Conservation (phyloP, 2,113 vertebrate genomes). For the Pelusios castaneus region DNA sequence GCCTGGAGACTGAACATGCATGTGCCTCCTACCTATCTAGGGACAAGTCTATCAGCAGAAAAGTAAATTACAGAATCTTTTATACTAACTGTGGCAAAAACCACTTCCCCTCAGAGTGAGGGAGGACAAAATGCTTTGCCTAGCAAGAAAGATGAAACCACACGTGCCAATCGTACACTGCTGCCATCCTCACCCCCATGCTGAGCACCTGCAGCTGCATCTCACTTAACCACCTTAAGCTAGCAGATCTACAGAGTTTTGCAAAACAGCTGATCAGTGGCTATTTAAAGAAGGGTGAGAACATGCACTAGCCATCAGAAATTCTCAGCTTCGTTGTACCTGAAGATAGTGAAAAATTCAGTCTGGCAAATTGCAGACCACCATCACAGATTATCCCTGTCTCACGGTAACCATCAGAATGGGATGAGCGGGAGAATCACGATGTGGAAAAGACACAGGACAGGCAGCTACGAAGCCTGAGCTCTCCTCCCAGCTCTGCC, state of each 20-base stretch:
- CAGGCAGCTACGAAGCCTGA: not conserved
- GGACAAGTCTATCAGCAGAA: not conserved
- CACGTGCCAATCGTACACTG: not conserved
- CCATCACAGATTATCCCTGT: not conserved
- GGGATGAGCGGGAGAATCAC: not conserved
- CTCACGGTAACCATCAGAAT: accelerated
- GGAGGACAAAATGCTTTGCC: not conserved
- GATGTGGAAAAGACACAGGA: not conserved
- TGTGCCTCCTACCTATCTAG: not conserved
- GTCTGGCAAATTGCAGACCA: not conserved
- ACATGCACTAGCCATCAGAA: not conserved
- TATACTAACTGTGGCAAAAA: slow-evolving; percentile 57
- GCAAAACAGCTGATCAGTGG: not conserved
- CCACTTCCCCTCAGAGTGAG: slow-evolving; percentile 62
- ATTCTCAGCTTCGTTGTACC: not conserved
- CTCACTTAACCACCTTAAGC: not conserved
- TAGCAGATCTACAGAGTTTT: not conserved
- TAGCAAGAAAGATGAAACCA: not conserved
- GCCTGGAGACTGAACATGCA: not conserved
- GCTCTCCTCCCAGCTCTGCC: not conserved
- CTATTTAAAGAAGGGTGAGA: not conserved
- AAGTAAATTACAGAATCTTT: slow-evolving; percentile 63
- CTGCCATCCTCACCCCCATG: not conserved
- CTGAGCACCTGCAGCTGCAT: not conserved
- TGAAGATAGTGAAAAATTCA: not conserved